These are phyloP conservation scores for Halichoeres trimaculatus DNA, from an alignment of 2,113 vertebrate species.

Conservation along the genomic window DNA sequence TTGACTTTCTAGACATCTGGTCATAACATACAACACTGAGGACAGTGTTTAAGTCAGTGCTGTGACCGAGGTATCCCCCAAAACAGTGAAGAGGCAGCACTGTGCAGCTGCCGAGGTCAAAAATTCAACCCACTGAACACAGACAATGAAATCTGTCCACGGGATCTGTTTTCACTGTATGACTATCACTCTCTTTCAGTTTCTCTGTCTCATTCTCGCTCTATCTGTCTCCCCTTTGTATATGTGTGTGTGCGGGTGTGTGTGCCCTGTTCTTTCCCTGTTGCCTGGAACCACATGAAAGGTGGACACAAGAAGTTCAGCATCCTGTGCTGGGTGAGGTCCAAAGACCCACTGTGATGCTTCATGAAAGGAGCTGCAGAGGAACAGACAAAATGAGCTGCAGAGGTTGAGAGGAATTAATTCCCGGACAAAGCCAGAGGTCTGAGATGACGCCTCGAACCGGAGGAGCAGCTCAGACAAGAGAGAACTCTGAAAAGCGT, in stretches of 20 bases:
- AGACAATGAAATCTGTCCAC: constrained; percentile 50
- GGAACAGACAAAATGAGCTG: constrained; percentile 54
- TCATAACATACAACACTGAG: constrained; percentile 19
- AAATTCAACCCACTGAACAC: constrained; percentile 40
- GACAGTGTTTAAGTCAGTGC: constrained; percentile 10
- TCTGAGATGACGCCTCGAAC: constrained; percentile 38
- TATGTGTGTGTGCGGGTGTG: constrained; percentile 14
- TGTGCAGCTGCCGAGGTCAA: constrained; percentile 47
- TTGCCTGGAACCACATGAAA: constrained; percentile 73
- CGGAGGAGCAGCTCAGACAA: constrained; percentile 5
- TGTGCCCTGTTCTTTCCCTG: constrained; percentile 39
- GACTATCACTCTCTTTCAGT: background rate
- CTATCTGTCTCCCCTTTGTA: background rate
- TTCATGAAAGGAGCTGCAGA: constrained; percentile 61
- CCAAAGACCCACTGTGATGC: constrained; percentile 62
- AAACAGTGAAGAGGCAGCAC: constrained; percentile 24
- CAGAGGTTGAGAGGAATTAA: constrained; percentile 42
- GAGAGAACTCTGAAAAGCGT: constrained; percentile 3
- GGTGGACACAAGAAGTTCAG: constrained; percentile 62
- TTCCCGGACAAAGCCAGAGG: constrained; percentile 56
- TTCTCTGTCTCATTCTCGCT: background rate
- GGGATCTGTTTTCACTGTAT: constrained; percentile 31
- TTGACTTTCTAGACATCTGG: constrained; percentile 24
- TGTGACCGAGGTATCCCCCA: constrained; percentile 8
- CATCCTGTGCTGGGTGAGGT: constrained; percentile 71